These are phyloP conservation scores for Thamnophis elegans DNA, from an alignment of 2,797 vertebrate genomes.

Conservation along the genomic window DNA sequence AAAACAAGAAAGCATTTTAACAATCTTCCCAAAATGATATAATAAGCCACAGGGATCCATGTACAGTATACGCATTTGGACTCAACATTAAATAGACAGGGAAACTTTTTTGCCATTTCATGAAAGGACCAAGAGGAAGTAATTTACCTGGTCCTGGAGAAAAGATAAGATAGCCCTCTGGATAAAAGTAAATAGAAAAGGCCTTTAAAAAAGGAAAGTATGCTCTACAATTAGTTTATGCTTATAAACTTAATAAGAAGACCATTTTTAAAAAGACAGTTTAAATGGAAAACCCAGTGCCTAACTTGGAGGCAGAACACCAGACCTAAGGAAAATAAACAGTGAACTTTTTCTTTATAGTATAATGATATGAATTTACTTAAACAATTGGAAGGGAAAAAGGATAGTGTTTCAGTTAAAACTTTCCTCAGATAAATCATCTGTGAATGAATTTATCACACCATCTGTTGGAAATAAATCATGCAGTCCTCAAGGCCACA, in stretches of 20 bases:
- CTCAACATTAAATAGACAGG: constrained; percentile 18
- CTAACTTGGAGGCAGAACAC: constrained; percentile 3
- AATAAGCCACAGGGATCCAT: not conserved
- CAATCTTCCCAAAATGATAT: constrained; percentile 2
- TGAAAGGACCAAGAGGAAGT: constrained; percentile 8
- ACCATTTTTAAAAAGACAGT: constrained; percentile 1
- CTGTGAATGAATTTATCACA: constrained; percentile 25
- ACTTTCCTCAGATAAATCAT: constrained; percentile 39
- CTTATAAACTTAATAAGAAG: constrained; percentile 10
- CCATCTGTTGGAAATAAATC: constrained; percentile 16
- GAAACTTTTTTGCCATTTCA: constrained; percentile 1
- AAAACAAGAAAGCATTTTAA: not conserved
- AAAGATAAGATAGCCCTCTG: not conserved
- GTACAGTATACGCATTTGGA: not conserved
- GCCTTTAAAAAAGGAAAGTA: constrained; percentile 10
- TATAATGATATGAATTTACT: constrained; percentile 23
- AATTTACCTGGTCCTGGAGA: constrained; percentile 9
- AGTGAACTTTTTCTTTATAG: constrained; percentile 1
- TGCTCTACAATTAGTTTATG: constrained; percentile 9
- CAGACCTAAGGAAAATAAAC: constrained; percentile 26
- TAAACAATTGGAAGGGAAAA: constrained; percentile 20
- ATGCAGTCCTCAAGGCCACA: constrained; percentile 16
- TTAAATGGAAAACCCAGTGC: constrained; percentile 20
- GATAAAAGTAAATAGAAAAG: not conserved
- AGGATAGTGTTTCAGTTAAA: constrained; percentile 11